Evolutionary conservation across 2,797 vertebrate species (phyloP).

Genomic region (Lepus oiostolus): DNA sequence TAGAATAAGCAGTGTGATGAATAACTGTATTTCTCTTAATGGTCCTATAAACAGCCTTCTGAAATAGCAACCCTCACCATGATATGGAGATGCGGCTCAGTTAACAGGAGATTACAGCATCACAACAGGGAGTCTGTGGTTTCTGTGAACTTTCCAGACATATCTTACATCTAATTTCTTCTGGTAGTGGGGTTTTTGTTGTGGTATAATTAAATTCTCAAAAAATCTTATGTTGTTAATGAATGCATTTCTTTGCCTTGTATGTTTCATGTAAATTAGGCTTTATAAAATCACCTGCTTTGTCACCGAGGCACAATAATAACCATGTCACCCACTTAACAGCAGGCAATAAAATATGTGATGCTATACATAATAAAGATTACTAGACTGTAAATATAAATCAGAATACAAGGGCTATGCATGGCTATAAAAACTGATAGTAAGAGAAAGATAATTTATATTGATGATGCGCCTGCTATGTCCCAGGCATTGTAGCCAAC

Average conservation of each 20-base stretch:
- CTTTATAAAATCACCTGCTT: conserved; percentile 44
- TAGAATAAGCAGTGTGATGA: neutral
- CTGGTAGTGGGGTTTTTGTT: neutral
- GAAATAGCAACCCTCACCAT: neutral
- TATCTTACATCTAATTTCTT: neutral
- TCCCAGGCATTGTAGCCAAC: neutral
- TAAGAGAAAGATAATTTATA: neutral
- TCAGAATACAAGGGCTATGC: neutral
- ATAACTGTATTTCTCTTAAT: neutral
- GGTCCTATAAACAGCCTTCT: neutral
- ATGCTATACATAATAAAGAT: neutral
- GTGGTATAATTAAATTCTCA: neutral
- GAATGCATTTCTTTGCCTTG: neutral
- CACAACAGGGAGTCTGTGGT: neutral
- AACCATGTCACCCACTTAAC: neutral
- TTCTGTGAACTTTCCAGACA: neutral
- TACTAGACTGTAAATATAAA: conserved; percentile 4
- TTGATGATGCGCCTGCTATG: neutral
- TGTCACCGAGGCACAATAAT: neutral
- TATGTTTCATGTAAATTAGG: conserved; percentile 13
- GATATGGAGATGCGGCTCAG: neutral
- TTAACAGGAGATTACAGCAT: neutral
- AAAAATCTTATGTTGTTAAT: neutral
- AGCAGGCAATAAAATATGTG: neutral
- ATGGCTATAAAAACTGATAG: neutral